Conservation (phyloP, 1,140 invertebrate genomes). For the Pectinophora gossypiella region DNA sequence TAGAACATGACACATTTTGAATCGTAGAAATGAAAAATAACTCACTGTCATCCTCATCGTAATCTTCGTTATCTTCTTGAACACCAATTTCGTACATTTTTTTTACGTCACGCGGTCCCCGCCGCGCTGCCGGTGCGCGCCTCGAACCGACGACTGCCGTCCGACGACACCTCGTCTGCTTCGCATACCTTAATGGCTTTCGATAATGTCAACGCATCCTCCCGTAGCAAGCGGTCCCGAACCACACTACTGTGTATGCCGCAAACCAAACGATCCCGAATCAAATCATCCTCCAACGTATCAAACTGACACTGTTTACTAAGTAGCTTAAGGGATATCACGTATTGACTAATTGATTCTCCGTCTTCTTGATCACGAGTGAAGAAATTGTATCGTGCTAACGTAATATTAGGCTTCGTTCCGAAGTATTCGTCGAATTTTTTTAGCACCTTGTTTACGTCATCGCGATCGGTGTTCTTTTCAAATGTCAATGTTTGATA, state of each 20-base stretch:
- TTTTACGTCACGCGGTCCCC: slow-evolving; percentile 9
- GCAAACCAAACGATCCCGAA: slow-evolving; percentile 4
- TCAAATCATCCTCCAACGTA: background rate
- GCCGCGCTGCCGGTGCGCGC: background rate
- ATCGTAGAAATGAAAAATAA: background rate
- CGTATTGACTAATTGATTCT: slow-evolving; percentile 3
- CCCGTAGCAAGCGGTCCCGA: slow-evolving; percentile 1
- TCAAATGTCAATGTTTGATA: slow-evolving; percentile 4
- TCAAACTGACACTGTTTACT: slow-evolving; percentile 6
- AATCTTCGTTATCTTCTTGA: slow-evolving; percentile 9
- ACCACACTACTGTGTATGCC: background rate
- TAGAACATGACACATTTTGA: slow-evolving; percentile 25
- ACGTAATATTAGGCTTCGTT: background rate
- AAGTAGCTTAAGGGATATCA: background rate
- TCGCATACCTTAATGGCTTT: slow-evolving; percentile 2
- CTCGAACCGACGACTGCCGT: background rate
- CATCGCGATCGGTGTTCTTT: background rate
- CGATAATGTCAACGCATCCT: background rate
- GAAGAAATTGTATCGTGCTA: slow-evolving; percentile 8
- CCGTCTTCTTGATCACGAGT: slow-evolving; percentile 4
- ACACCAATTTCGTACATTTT: slow-evolving; percentile 30
- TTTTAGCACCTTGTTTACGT: background rate
- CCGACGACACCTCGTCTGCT: no score
- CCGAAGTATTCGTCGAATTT: slow-evolving; percentile 7
- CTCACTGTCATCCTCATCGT: background rate